Evolutionary conservation across 2,797 vertebrate species (phyloP).

Genomic region (Galago senegalensis): DNA sequence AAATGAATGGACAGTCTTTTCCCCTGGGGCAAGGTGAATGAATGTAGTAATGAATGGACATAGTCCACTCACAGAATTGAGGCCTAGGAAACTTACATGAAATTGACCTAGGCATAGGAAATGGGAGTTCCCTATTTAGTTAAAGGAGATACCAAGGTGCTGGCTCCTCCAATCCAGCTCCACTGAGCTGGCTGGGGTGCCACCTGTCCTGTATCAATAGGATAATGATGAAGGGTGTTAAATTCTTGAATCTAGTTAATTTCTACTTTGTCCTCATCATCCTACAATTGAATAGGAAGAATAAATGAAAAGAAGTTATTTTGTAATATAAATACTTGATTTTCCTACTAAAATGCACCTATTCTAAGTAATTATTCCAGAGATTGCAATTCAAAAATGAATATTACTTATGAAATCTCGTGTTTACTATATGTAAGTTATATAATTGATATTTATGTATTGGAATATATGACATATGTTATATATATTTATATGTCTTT

Average conservation of each 20-base stretch:
- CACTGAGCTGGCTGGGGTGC: no score
- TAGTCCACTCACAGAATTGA: no score
- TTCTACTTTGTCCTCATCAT: not conserved
- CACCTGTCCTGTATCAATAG: no score
- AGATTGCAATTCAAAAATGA: not conserved
- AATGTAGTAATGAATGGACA: no score
- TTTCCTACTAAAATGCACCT: not conserved
- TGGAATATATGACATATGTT: not conserved
- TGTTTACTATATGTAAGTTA: not conserved
- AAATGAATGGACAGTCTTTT: no score
- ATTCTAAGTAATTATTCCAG: not conserved
- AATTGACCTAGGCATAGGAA: no score
- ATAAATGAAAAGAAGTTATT: not conserved
- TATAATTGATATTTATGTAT: not conserved
- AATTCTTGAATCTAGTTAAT: not conserved
- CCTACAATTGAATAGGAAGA: not conserved
- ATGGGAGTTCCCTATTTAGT: no score
- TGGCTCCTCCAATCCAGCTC: no score
- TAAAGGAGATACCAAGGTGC: no score
- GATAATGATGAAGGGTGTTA: not conserved
- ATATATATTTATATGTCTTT: not conserved
- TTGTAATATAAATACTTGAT: not conserved
- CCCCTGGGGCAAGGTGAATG: no score
- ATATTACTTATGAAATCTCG: not conserved
- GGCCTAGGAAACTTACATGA: no score